phyloP scores from a whole-genome alignment of 2,888 invertebrate species.

The Rhodophaea formosa region DNA sequence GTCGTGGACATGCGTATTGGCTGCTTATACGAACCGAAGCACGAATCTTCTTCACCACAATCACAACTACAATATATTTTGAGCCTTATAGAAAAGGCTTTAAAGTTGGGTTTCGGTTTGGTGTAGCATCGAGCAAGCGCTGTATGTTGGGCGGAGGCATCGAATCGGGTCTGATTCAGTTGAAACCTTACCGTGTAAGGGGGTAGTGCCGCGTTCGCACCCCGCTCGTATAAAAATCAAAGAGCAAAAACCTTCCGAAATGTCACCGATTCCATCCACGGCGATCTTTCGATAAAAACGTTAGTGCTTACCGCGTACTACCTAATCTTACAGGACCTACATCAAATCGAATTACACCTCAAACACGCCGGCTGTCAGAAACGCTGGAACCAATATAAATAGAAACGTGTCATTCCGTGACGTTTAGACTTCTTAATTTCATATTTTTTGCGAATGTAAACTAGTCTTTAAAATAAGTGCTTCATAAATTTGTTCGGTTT shows the following conservation, averaged over 20 bases:
- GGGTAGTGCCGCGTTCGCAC: conserved; percentile 61
- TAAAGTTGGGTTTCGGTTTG: conserved; percentile 42
- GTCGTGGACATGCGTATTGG: conserved; percentile 80
- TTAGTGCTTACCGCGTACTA: conserved; percentile 39
- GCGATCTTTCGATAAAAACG: conserved; percentile 46
- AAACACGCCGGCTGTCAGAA: conserved; percentile 55
- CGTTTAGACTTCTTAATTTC: conserved; percentile 33
- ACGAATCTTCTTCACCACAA: conserved; percentile 72
- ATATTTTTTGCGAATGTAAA: conserved; percentile 34
- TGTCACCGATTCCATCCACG: conserved; percentile 57
- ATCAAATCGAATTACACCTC: conserved; percentile 27
- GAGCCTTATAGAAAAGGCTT: conserved; percentile 35
- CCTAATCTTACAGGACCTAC: conserved; percentile 29
- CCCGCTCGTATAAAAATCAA: conserved; percentile 63
- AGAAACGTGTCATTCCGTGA: conserved; percentile 56
- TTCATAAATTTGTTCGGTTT: conserved; percentile 35
- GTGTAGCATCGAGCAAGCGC: conserved; percentile 67
- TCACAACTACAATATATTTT: conserved; percentile 38
- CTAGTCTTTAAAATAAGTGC: conserved; percentile 35
- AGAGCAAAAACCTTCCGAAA: conserved; percentile 68
- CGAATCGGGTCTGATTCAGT: conserved; percentile 77
- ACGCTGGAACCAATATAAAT: conserved; percentile 51
- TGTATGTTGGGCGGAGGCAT: conserved; percentile 79
- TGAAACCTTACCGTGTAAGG: conserved; percentile 69
- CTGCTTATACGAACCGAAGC: conserved; percentile 71